Evolutionary conservation across 1,140 invertebrate species (phyloP).

Genomic region (Himalopsyche phryganea): DNA sequence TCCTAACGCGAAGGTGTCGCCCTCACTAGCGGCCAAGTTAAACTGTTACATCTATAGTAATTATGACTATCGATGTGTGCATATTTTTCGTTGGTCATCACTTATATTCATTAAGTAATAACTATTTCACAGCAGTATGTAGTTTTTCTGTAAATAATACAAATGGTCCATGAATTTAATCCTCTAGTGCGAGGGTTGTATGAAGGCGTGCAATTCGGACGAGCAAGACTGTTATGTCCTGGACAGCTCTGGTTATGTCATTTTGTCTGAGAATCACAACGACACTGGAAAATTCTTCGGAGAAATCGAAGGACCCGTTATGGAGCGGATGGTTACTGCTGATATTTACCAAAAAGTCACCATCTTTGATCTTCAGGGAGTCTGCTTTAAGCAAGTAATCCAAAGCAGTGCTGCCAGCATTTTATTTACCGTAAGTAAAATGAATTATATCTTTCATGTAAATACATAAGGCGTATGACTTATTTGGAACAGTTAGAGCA

Average conservation of each 20-base stretch:
- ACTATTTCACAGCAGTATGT: no score
- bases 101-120: no score
- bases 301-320: slow-evolving; percentile 72
- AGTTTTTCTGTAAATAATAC: no score
- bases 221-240: slow-evolving; percentile 78
- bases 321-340: slow-evolving; percentile 71
- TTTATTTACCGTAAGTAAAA: slow-evolving; percentile 40
- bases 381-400: slow-evolving; percentile 57
- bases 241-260: slow-evolving; percentile 86
- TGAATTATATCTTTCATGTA: not conserved
- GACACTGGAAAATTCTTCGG: slow-evolving; percentile 83
- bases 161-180: no score
- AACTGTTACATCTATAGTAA: no score
- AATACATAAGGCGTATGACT: not conserved
- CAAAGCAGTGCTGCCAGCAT: slow-evolving; percentile 42
- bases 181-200: slow-evolving; percentile 43
- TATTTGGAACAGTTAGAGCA: no score
- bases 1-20: no score
- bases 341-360: slow-evolving; percentile 72
- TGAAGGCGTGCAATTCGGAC: slow-evolving; percentile 55
- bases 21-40: no score
- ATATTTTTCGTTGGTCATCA: no score
- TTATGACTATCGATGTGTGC: no score
- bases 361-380: slow-evolving; percentile 83
- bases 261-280: slow-evolving; percentile 66